phyloP scores from a whole-genome alignment of 2,113 vertebrate species.

The Elgaria multicarinata region DNA sequence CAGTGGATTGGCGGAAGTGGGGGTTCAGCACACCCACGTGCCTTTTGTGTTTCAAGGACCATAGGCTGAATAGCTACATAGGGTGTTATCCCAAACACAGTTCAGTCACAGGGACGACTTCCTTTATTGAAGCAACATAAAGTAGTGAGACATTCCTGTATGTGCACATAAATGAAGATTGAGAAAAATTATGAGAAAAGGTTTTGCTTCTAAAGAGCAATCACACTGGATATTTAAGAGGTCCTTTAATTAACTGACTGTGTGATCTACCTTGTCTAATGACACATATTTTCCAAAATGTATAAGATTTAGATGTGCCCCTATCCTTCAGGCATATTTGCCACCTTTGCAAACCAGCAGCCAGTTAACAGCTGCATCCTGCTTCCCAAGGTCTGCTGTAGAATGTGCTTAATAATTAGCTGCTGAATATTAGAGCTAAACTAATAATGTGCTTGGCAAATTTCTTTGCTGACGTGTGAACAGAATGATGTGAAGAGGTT shows the following conservation, averaged over 20 bases:
- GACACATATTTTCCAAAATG: background rate
- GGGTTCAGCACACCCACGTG: background rate
- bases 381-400: background rate
- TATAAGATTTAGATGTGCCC: too few relatives aligned
- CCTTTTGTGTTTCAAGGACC: background rate
- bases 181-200: background rate
- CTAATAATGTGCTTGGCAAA: background rate
- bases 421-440: background rate
- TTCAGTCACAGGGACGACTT: background rate
- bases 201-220: background rate
- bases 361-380: background rate
- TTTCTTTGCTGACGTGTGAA: background rate
- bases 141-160: accelerated
- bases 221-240: background rate
- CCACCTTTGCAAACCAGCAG: background rate
- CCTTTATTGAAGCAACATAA: background rate
- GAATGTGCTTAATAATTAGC: background rate
- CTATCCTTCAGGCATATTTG: background rate
- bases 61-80: background rate
- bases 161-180: background rate
- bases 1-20: background rate
- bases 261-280: background rate
- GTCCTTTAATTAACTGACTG: background rate
- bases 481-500: background rate
- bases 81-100: background rate